phyloP scores from a whole-genome alignment of 2,797 vertebrate genomes.

The Gadopsis bispinosus region DNA sequence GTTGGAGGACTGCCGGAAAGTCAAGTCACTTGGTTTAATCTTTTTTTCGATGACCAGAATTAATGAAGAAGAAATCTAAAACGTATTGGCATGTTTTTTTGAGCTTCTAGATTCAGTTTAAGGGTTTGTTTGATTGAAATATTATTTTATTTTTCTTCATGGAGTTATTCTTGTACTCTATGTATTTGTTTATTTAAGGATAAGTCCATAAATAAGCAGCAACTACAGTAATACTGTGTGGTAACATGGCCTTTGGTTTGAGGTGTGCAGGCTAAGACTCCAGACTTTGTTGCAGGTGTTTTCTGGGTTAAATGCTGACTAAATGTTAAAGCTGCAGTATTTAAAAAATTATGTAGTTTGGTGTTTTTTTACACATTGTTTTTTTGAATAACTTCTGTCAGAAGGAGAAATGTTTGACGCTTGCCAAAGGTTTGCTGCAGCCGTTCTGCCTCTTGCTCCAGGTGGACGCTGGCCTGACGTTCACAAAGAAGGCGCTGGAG shows the following conservation, averaged over 20 bases:
- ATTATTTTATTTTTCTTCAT: neutral
- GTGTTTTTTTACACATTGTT: no score
- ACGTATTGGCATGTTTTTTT: neutral
- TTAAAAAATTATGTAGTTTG: neutral
- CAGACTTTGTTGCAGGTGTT: no score
- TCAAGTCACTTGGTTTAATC: neutral
- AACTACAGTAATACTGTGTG: neutral
- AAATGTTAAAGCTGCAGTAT: neutral
- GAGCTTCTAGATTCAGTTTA: no score
- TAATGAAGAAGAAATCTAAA: no score
- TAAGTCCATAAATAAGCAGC: neutral
- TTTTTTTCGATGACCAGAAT: neutral
- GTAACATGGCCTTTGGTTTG: no score
- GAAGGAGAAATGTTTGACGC: neutral
- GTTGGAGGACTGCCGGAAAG: neutral
- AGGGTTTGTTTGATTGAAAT: no score
- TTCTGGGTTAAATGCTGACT: neutral
- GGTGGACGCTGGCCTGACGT: slow-evolving; percentile 93
- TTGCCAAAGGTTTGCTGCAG: neutral
- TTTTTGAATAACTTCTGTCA: neutral
- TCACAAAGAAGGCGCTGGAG: slow-evolving; percentile 94
- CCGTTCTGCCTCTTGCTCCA: slow-evolving; percentile 53
- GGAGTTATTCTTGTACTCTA: no score
- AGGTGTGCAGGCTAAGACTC: no score
- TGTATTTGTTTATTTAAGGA: neutral